A percentile compares a stretch with the other conserved stretches of the same genome.
Evolutionary conservation across 2,113 vertebrate species (phyloP).

Genomic region (Athene cunicularia): DNA sequence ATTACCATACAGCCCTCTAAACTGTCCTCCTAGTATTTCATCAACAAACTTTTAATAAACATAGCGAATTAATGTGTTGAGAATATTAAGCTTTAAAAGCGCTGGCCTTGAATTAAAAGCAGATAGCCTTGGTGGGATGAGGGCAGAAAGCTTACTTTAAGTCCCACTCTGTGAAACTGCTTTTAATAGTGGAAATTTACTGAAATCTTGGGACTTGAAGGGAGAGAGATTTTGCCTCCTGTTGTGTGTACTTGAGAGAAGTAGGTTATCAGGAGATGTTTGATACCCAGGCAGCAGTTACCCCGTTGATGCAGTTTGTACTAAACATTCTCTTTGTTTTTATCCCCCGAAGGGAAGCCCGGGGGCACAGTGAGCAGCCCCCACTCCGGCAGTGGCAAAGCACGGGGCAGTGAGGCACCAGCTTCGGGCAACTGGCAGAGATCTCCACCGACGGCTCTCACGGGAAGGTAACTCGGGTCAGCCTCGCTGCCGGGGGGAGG

Average conservation of each 20-base stretch:
- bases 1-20: background rate
- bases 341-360: rapidly evolving
- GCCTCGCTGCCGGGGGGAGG: rapidly evolving
- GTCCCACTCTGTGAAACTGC: background rate
- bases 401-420: rapidly evolving
- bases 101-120: background rate
- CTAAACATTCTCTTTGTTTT: background rate
- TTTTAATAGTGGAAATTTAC: background rate
- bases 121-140: background rate
- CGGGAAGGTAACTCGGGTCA: rapidly evolving
- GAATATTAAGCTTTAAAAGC: background rate
- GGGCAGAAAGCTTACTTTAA: background rate
- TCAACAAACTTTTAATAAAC: background rate
- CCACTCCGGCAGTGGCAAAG: too few relatives aligned
- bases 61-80: background rate
- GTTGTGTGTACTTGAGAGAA: background rate
- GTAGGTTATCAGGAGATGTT: background rate
- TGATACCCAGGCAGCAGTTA: background rate
- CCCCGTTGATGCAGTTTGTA: background rate
- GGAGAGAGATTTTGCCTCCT: background rate
- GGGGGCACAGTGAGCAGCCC: rapidly evolving
- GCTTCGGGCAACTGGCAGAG: rapidly evolving
- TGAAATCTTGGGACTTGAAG: background rate
- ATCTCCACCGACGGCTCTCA: rapidly evolving
- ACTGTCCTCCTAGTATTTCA: background rate